Conservation (phyloP, 2,113 vertebrate species). For the Toxotes chatareus region DNA sequence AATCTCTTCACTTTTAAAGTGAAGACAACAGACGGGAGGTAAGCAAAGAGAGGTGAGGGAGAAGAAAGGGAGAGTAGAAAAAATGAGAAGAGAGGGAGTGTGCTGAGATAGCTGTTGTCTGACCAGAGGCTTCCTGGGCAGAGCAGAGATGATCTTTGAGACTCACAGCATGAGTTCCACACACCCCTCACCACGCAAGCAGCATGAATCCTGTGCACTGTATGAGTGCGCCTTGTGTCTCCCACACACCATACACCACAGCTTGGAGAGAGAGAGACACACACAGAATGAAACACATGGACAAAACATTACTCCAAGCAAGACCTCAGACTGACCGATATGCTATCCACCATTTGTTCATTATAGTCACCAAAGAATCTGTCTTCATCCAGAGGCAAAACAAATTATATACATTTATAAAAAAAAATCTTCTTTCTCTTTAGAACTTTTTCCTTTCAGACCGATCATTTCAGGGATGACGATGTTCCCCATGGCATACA, state of each 20-base stretch:
- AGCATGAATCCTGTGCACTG: conserved; percentile 43
- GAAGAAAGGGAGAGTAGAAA: conserved; percentile 18
- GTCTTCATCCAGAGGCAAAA: conserved; percentile 50
- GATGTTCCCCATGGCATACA: background rate
- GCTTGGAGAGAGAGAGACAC: background rate
- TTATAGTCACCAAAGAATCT: conserved; percentile 52
- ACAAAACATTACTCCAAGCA: conserved; percentile 38
- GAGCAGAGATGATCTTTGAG: conserved; percentile 74
- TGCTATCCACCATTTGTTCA: conserved; percentile 39
- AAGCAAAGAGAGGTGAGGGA: background rate
- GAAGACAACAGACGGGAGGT: conserved; percentile 9
- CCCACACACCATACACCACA: conserved; percentile 20
- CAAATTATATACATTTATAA: background rate
- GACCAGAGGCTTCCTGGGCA: conserved; percentile 74
- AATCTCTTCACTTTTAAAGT: conserved; percentile 15
- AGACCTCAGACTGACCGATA: conserved; percentile 43
- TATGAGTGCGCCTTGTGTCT: conserved; percentile 36
- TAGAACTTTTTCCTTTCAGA: conserved; percentile 15
- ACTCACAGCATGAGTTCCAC: conserved; percentile 63
- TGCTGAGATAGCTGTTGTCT: conserved; percentile 56
- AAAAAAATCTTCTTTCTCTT: background rate
- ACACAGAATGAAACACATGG: conserved; percentile 20
- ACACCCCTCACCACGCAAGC: conserved; percentile 68
- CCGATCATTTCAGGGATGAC: background rate
- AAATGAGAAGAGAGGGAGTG: conserved; percentile 35